Conservation (phyloP, 2,113 vertebrate genomes). For the Muscicapa adusta region DNA sequence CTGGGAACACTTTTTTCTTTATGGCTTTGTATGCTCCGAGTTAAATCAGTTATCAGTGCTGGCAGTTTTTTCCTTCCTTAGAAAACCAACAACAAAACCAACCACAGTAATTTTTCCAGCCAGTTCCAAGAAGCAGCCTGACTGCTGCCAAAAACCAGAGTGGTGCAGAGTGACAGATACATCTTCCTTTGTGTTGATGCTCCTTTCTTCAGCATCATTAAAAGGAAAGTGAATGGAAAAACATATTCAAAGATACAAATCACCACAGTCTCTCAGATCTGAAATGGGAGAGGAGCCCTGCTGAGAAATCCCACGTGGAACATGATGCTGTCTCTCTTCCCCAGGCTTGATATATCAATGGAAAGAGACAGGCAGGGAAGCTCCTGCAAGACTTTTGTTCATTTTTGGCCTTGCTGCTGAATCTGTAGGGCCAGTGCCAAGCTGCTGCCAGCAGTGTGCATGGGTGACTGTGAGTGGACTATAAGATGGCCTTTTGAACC, state of each 20-base stretch:
- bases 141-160: background rate
- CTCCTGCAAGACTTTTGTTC: background rate
- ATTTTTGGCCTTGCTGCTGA: background rate
- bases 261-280: background rate
- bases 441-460: background rate
- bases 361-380: background rate
- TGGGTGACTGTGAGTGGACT: background rate
- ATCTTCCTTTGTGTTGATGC: background rate
- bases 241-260: conserved; percentile 28
- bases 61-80: background rate
- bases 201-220: conserved; percentile 32
- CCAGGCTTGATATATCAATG: background rate
- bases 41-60: background rate
- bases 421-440: background rate
- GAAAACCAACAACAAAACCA: background rate
- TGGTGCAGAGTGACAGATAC: background rate
- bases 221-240: conserved; percentile 25
- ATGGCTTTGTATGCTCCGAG: background rate
- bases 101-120: background rate
- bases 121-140: background rate
- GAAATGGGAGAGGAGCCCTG: background rate
- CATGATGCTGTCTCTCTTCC: background rate
- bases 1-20: background rate
- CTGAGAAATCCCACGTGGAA: background rate
- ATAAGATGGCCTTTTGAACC: background rate